phyloP scores from a whole-genome alignment of 2,888 invertebrate genomes.

The Gastrophysa polygoni region DNA sequence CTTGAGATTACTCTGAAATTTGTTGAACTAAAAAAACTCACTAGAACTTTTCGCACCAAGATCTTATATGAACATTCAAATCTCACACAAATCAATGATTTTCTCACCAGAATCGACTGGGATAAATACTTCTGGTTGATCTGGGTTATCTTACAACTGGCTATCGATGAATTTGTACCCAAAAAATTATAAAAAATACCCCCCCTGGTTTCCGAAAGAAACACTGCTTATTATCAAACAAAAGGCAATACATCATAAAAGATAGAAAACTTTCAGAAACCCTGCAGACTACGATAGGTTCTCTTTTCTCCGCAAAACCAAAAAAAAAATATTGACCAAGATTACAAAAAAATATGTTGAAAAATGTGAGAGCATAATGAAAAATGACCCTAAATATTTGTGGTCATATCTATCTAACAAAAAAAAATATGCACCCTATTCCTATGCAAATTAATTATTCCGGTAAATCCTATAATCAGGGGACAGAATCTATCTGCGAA shows the following conservation, averaged over 20 bases:
- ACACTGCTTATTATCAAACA: not conserved
- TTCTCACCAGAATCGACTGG: not conserved
- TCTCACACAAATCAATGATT: not conserved
- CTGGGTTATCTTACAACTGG: not conserved
- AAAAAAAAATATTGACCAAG: not conserved
- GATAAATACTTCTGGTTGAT: not conserved
- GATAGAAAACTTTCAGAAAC: not conserved
- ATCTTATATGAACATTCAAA: not conserved
- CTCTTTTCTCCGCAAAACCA: not conserved
- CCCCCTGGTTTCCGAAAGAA: not conserved
- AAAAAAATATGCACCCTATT: not conserved
- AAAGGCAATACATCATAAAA: not conserved
- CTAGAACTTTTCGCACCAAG: not conserved
- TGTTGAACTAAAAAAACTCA: slow-evolving; percentile 2
- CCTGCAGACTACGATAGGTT: not conserved
- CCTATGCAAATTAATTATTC: not conserved
- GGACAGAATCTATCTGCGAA: not conserved
- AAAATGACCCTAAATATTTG: not conserved
- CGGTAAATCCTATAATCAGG: not conserved
- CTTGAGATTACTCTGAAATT: not conserved
- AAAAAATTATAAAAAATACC: not conserved
- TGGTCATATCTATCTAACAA: not conserved
- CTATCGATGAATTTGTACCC: not conserved
- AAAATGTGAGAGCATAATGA: not conserved
- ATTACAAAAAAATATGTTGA: not conserved